Conservation (phyloP, 2,888 invertebrate species). For the Lithophane semibrunnea region DNA sequence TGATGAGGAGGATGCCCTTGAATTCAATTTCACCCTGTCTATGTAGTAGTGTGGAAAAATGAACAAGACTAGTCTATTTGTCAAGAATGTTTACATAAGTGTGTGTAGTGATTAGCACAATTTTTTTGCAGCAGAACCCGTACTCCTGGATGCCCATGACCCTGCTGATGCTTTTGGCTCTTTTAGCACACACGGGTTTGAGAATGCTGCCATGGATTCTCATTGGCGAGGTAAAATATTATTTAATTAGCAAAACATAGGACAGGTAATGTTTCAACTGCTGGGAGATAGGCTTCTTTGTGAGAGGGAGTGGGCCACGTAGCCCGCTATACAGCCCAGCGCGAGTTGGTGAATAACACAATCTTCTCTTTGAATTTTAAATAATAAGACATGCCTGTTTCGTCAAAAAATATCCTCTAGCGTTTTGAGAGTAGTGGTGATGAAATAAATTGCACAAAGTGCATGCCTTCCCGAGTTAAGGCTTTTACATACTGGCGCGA, state of each 20-base stretch:
- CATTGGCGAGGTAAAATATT: constrained; percentile 92
- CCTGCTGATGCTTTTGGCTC: constrained; percentile 92
- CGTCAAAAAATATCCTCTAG: not conserved
- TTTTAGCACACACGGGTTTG: constrained; percentile 93
- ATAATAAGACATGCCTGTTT: not conserved
- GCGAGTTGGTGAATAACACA: not conserved
- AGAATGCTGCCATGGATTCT: constrained; percentile 95
- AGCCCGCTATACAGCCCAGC: not conserved
- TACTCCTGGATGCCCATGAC: constrained; percentile 93
- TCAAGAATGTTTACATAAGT: no score
- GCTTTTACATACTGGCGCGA: no score
- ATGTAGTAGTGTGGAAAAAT: not conserved
- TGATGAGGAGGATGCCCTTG: no score
- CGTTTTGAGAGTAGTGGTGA: not conserved
- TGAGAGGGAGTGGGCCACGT: not conserved
- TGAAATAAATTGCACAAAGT: not conserved
- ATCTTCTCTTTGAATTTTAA: not conserved
- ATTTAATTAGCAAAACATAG: not conserved
- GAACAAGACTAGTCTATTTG: no score
- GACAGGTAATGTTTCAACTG: not conserved
- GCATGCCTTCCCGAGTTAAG: not conserved
- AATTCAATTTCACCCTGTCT: no score
- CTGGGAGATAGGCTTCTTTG: not conserved
- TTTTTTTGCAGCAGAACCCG: constrained; percentile 82
- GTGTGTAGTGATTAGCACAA: no score